Evolutionary conservation across 2,797 vertebrate species (phyloP).

Genomic region (Danio albolineatus): DNA sequence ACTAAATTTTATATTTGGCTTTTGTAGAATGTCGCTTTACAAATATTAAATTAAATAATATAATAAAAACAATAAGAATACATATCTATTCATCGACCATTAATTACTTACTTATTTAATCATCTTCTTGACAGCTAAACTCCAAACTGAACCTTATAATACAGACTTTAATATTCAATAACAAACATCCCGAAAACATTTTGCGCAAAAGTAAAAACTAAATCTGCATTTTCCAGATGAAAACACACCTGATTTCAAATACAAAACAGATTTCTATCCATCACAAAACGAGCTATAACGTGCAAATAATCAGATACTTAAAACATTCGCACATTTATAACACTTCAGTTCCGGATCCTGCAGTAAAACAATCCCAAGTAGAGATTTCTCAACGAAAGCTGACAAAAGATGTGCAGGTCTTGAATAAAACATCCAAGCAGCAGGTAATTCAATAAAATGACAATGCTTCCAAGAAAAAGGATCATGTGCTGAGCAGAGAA

Average conservation of each 20-base stretch:
- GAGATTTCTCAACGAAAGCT: not conserved
- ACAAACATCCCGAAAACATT: not conserved
- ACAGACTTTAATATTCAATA: not conserved
- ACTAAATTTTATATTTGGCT: no score
- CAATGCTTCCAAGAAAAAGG: slow-evolving; percentile 1
- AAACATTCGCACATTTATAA: not conserved
- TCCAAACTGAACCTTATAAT: not conserved
- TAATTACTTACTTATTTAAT: not conserved
- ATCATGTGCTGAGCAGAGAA: not conserved
- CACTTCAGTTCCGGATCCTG: not conserved
- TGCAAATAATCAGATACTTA: not conserved
- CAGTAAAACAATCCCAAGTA: not conserved
- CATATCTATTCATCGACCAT: not conserved
- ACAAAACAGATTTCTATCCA: not conserved
- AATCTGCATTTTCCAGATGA: not conserved
- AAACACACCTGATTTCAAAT: not conserved
- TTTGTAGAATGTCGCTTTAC: not conserved
- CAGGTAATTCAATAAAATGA: slow-evolving; percentile 23
- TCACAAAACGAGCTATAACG: not conserved
- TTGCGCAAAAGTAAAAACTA: no score
- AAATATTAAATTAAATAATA: not conserved
- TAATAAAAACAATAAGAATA: not conserved
- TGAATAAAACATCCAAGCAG: slow-evolving; percentile 1
- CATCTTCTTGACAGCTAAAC: not conserved
- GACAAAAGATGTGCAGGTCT: not conserved